phyloP scores from a whole-genome alignment of 2,888 invertebrate genomes.

The Andrena fulva region DNA sequence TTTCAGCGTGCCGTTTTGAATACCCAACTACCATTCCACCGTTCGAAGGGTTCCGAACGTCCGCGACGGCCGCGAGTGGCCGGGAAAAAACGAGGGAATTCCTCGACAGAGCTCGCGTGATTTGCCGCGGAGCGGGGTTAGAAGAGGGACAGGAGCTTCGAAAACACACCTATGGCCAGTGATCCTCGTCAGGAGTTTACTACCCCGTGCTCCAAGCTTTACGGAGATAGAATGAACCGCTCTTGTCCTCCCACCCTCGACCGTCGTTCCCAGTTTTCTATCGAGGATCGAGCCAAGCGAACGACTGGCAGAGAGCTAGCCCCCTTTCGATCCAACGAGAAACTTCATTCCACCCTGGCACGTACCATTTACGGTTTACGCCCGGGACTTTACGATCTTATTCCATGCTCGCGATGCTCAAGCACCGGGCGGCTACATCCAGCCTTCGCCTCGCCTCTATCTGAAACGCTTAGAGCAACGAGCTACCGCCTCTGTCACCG shows the following conservation, averaged over 20 bases:
- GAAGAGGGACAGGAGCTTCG: background rate
- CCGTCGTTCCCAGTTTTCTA: conserved; percentile 19
- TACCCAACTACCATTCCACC: background rate
- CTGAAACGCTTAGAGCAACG: conserved; percentile 9
- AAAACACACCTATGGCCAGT: conserved; percentile 3
- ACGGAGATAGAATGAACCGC: conserved; percentile 54
- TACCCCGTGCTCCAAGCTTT: conserved; percentile 37
- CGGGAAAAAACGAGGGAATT: background rate
- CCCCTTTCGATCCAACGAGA: conserved; percentile 56
- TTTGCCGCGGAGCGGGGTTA: background rate
- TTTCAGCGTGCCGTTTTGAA: background rate
- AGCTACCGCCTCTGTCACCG: conserved; percentile 8
- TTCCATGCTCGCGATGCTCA: conserved; percentile 32
- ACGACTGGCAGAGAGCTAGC: conserved; percentile 16
- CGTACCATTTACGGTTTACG: conserved; percentile 62
- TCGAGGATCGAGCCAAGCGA: conserved; percentile 39
- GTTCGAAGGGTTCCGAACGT: background rate
- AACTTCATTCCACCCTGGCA: conserved; percentile 53
- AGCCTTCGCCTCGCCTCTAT: background rate
- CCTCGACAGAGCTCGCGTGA: background rate
- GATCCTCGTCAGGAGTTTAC: conserved; percentile 37
- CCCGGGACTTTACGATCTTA: conserved; percentile 63
- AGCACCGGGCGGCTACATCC: conserved; percentile 42
- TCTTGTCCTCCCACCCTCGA: background rate
- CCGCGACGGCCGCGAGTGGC: background rate